A percentile compares a stretch with the other conserved stretches of the same genome.
These are phyloP conservation scores for Scelioninae gen. 2 DNA, from an alignment of 2,888 invertebrate species.

Conservation along the genomic window DNA sequence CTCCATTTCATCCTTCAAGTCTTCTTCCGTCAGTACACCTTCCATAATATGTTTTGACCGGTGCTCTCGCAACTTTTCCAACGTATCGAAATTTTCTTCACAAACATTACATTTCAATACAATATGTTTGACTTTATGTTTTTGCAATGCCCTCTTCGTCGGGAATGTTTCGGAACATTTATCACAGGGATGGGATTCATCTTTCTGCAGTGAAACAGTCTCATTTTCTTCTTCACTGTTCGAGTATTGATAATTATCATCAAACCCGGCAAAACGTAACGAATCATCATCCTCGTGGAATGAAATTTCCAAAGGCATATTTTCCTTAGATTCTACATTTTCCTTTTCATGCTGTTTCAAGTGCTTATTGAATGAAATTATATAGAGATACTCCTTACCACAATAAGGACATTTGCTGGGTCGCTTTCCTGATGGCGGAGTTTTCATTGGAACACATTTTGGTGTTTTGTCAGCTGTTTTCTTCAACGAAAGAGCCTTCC, in stretches of 20 bases:
- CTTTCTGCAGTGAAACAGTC: constrained; percentile 17
- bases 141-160: constrained; percentile 63
- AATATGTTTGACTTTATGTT: constrained; percentile 64
- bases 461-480: constrained; percentile 63
- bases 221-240: constrained; percentile 54
- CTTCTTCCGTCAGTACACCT: constrained; percentile 68
- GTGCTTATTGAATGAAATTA: constrained; percentile 73
- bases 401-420: constrained; percentile 73
- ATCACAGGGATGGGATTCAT: constrained; percentile 60
- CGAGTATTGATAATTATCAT: constrained; percentile 59
- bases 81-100: constrained; percentile 66
- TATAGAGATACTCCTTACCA: constrained; percentile 73
- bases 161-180: constrained; percentile 65
- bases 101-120: constrained; percentile 68
- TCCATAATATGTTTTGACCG: constrained; percentile 70
- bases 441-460: constrained; percentile 58
- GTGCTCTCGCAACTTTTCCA: constrained; percentile 67
- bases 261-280: constrained; percentile 60
- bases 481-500: constrained; percentile 66
- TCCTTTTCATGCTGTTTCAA: constrained; percentile 72
- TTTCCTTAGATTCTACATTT: constrained; percentile 60
- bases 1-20: constrained; percentile 64
- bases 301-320: constrained; percentile 64
- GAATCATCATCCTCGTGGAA: constrained; percentile 66
- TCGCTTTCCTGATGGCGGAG: constrained; percentile 70